A percentile compares a stretch with the other conserved stretches of the same genome.
Evolutionary conservation across 2,888 invertebrate species (phyloP).

Genomic region (Spialia ferax): DNA sequence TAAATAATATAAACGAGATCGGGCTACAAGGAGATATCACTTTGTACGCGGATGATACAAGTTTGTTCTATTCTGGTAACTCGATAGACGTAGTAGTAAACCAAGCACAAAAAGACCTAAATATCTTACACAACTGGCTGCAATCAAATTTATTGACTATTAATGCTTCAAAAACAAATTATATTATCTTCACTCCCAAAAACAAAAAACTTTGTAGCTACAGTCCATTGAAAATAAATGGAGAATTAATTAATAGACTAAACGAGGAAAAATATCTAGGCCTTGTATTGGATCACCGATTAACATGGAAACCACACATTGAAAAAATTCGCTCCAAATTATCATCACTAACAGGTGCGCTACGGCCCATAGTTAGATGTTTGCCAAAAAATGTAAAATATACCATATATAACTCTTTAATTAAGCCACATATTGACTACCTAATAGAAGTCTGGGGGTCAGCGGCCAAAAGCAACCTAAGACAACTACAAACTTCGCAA

Average conservation of each 20-base stretch:
- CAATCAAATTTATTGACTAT: slow-evolving; percentile 3
- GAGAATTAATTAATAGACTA: neutral
- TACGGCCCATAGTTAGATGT: neutral
- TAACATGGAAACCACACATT: slow-evolving; percentile 7
- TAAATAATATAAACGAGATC: neutral
- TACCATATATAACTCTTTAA: slow-evolving; percentile 1
- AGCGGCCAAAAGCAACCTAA: neutral
- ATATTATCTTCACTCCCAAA: slow-evolving; percentile 1
- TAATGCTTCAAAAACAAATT: neutral
- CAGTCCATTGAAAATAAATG: neutral
- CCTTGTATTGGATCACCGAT: neutral
- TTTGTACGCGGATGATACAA: neutral
- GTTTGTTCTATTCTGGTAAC: neutral
- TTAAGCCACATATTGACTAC: neutral
- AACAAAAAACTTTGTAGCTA: slow-evolving; percentile 4
- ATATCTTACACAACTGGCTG: neutral
- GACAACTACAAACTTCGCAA: neutral
- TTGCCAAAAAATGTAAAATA: slow-evolving; percentile 3
- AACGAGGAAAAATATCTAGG: slow-evolving; percentile 2
- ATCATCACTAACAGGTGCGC: neutral
- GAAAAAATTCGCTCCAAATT: neutral
- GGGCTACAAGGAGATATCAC: neutral
- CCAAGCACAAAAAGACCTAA: neutral
- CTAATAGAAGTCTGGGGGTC: neutral
- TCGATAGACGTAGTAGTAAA: neutral